Conservation (phyloP, 2,113 vertebrate genomes). For the Bujurquina vittata region DNA sequence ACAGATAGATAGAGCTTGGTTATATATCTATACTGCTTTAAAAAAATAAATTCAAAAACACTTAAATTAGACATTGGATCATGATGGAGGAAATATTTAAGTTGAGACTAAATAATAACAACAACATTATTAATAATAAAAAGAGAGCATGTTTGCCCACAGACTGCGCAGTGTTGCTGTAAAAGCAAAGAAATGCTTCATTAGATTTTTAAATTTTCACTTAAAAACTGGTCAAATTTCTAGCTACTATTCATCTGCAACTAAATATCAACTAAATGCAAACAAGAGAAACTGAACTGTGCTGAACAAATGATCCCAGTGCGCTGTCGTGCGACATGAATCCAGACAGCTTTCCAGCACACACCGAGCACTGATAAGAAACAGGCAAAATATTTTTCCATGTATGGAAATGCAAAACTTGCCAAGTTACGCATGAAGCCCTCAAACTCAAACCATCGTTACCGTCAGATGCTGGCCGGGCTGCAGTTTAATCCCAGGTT, state of each 20-base stretch:
- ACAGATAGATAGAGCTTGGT: neutral
- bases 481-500: conserved; percentile 17
- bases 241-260: neutral
- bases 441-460: conserved; percentile 26
- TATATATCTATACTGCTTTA: neutral
- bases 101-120: too few species aligned
- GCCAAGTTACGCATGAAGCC: neutral
- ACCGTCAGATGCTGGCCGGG: neutral
- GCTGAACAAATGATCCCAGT: neutral
- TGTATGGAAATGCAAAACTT: neutral
- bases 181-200: neutral
- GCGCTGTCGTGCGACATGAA: neutral
- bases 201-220: neutral
- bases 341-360: neutral
- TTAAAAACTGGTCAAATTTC: neutral
- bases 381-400: neutral
- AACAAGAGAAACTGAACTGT: neutral
- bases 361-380: neutral
- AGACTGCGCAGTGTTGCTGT: neutral
- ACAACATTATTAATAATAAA: too few species aligned
- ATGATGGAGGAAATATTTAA: neutral
- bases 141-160: neutral
- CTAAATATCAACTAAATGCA: neutral
- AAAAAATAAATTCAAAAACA: too few species aligned
- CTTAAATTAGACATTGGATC: neutral